Evolutionary conservation across 2,888 invertebrate species (phyloP).

Genomic region (Lasioglossum calceatum): DNA sequence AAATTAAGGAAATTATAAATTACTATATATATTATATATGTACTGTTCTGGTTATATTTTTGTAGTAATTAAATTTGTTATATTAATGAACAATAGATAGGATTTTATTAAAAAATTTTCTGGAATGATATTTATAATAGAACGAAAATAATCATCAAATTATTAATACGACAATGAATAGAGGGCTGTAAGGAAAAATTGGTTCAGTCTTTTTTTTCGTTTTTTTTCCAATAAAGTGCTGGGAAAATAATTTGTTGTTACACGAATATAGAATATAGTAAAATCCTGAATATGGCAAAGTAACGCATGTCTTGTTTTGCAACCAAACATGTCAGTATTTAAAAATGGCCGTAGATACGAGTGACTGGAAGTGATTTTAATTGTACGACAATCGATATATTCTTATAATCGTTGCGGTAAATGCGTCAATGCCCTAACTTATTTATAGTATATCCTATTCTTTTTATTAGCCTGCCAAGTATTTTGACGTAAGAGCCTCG

Average conservation of each 20-base stretch:
- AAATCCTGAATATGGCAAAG: not conserved
- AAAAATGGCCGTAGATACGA: slow-evolving; percentile 73
- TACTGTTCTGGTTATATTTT: not conserved
- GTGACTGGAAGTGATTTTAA: slow-evolving; percentile 43
- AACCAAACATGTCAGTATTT: slow-evolving; percentile 65
- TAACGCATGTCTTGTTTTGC: slow-evolving; percentile 21
- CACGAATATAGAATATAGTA: not conserved
- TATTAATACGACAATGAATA: not conserved
- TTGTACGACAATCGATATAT: slow-evolving; percentile 34
- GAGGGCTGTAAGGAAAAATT: not conserved
- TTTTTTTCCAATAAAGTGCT: not conserved
- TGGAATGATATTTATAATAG: not conserved
- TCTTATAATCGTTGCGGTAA: slow-evolving; percentile 56
- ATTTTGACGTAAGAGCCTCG: slow-evolving; percentile 75
- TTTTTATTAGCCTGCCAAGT: slow-evolving; percentile 73
- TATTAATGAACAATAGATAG: not conserved
- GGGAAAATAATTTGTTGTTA: not conserved
- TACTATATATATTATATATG: not conserved
- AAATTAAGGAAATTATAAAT: not conserved
- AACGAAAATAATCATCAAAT: not conserved
- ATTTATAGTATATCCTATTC: slow-evolving; percentile 73
- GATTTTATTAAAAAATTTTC: not conserved
- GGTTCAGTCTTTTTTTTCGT: not conserved
- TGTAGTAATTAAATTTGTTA: not conserved
- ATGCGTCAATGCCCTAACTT: slow-evolving; percentile 76